Conservation (phyloP, 1,140 invertebrate genomes). For the Paraescarpia echinospica region DNA sequence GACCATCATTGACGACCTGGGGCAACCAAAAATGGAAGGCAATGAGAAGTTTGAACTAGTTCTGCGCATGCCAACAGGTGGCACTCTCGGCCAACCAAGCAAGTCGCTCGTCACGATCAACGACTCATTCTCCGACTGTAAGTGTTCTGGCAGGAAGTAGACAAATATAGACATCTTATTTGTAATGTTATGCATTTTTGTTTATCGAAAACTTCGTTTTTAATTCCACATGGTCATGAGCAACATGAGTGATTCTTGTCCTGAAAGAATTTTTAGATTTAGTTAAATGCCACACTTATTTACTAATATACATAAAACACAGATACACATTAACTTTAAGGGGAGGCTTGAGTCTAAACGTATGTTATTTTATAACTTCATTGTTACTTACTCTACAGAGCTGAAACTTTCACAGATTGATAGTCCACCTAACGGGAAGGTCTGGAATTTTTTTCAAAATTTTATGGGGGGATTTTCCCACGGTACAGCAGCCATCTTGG, state of each 20-base stretch:
- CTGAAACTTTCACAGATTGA: too few species aligned
- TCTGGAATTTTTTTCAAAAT: too few species aligned
- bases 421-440: too few species aligned
- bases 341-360: too few species aligned
- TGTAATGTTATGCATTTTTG: background rate
- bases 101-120: conserved; percentile 52
- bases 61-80: conserved; percentile 52
- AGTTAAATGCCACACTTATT: too few species aligned
- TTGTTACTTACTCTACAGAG: too few species aligned
- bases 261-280: background rate
- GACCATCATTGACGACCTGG: conserved; percentile 57
- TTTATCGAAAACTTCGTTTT: background rate
- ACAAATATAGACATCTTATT: background rate
- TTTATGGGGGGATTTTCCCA: too few species aligned
- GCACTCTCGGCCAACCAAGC: conserved; percentile 49
- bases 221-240: background rate
- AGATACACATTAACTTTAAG: too few species aligned
- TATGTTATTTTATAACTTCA: too few species aligned
- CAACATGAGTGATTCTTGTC: background rate
- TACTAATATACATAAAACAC: too few species aligned
- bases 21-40: conserved; percentile 53
- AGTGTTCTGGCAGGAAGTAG: conserved; percentile 30
- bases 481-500: too few species aligned
- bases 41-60: conserved; percentile 52
- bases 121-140: conserved; percentile 56